Evolutionary conservation across 2,113 vertebrate genomes (phyloP), one percentile per base, ranked within the genome.

Genomic region (Corythornis cristatus): DNA sequence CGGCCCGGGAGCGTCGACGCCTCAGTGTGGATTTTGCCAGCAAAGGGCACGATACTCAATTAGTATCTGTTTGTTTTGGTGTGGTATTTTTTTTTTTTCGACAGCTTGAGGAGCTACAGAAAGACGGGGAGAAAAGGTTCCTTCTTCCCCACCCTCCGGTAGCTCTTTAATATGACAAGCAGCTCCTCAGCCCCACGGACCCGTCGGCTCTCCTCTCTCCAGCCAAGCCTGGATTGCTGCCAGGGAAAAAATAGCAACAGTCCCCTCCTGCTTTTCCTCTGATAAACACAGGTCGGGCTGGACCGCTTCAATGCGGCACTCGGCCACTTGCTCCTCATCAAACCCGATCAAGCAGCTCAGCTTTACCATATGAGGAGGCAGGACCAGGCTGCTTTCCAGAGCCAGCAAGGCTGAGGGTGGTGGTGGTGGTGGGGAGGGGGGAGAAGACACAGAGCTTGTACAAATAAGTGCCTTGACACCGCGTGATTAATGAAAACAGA

Each of bases 241-340:
- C 96, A 93, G 79, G 48, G 19, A 48, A 57, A 93, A 94, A 93
- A 92, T 31, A 95, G 94, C 89, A 89, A 61, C 3, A 12, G 29
- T 89, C 65, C 66, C 54, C 85, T 86, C 70, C 51, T 68, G 91
- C 85, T 80, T 53, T 53, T 67, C 57, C 83, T 83, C 80, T 65
- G 45, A 80, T 51, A 85, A 91, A 91, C 68, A 78, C 61, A 95
- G 77, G 75, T 83, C 7, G 0, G 89, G 88, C 40, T 9, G 61
- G 72, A 23, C 37, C 1, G 25, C 53, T 46, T 50, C 2, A 1
- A 13, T 8, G 19, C 22, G 11, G 74, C 78, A 28, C 62, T 90
- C 20, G 82, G 89, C 76, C 75, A 57, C 87, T 89, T 68, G 40
- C 37, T 74, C 61, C 80, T 29, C 86, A 46, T 37, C 80, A 68